phyloP scores from a whole-genome alignment of 2,888 invertebrate genomes.

The Neria commutata region DNA sequence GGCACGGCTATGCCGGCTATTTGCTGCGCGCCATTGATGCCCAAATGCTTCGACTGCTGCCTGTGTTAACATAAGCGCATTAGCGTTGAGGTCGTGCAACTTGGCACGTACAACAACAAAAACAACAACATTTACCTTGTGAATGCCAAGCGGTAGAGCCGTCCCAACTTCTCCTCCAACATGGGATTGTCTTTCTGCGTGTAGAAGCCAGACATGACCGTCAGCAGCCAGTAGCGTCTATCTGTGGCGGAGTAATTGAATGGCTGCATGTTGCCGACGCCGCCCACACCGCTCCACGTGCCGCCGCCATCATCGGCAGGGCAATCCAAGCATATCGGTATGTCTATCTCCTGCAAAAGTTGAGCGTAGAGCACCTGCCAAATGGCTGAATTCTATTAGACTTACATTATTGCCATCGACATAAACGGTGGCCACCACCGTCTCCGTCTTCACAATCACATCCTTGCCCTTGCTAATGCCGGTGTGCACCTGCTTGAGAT shows the following conservation, averaged over 20 bases:
- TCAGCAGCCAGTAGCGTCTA: constrained; percentile 80
- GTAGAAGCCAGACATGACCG: constrained; percentile 69
- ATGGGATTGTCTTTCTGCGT: constrained; percentile 67
- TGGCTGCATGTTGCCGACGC: constrained; percentile 48
- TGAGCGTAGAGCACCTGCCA: neutral
- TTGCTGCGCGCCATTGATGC: constrained; percentile 64
- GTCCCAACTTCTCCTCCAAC: constrained; percentile 76
- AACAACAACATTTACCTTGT: constrained; percentile 66
- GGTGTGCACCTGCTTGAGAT: constrained; percentile 61
- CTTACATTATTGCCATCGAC: constrained; percentile 64
- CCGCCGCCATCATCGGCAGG: constrained; percentile 51
- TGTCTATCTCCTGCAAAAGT: constrained; percentile 58
- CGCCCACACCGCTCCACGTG: constrained; percentile 39
- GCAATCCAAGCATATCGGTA: constrained; percentile 59
- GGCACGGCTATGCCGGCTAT: constrained; percentile 43
- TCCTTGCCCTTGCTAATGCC: constrained; percentile 64
- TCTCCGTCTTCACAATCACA: constrained; percentile 71
- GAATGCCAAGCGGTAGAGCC: constrained; percentile 81
- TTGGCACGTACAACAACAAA: neutral
- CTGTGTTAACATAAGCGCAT: constrained; percentile 57
- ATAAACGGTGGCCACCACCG: constrained; percentile 74
- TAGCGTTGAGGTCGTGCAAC: constrained; percentile 13
- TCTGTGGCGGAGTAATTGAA: constrained; percentile 64
- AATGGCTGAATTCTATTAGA: neutral
- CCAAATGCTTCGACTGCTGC: constrained; percentile 82